Conservation (phyloP, 2,113 vertebrate species). For the Nansenia antarctica region DNA sequence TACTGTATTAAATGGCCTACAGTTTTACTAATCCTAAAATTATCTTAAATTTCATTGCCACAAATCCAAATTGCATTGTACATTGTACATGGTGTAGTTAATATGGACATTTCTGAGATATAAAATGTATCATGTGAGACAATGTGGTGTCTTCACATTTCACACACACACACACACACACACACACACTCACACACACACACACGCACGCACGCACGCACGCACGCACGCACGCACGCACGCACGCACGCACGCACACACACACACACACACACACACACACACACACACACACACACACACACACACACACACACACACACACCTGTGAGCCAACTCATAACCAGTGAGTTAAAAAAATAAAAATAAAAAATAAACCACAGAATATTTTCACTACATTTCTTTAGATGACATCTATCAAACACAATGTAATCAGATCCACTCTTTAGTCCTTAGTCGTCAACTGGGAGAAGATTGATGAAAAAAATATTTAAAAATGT, state of each 20-base stretch:
- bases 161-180: background rate
- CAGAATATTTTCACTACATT: conserved; percentile 9
- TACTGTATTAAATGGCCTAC: no score
- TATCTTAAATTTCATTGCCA: no score
- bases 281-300: background rate
- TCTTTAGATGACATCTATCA: background rate
- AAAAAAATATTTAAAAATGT: background rate
- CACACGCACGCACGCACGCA: background rate
- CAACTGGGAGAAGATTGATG: conserved; percentile 52
- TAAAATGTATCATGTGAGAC: no score
- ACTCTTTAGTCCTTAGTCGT: conserved; percentile 66
- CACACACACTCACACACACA: background rate
- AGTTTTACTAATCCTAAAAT: no score
- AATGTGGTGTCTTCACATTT: no score
- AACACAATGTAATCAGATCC: background rate
- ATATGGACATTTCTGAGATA: no score
- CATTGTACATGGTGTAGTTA: no score
- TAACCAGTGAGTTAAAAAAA: background rate
- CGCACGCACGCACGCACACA: background rate
- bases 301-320: conserved; percentile 6
- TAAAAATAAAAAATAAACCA: conserved; percentile 31
- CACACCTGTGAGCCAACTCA: background rate
- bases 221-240: background rate
- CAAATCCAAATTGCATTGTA: no score
- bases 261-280: no score